phyloP scores from a whole-genome alignment of 2,888 invertebrate genomes.

The Lacanobia oleracea region DNA sequence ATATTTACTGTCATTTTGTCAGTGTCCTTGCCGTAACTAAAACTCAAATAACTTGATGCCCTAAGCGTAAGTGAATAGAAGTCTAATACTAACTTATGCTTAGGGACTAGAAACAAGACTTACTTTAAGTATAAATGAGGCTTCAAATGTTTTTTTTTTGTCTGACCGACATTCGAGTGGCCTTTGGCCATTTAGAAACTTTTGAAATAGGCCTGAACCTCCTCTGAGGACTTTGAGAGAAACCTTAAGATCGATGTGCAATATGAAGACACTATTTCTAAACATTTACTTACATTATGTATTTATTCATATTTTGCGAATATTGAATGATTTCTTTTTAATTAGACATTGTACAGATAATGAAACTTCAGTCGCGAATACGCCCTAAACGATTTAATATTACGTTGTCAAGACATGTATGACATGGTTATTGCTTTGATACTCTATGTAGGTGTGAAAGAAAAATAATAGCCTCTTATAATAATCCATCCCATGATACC shows the following conservation, averaged over 20 bases:
- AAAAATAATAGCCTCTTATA: too few relatives aligned
- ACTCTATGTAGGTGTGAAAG: neutral
- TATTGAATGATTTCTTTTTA: too few relatives aligned
- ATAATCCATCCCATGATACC: neutral
- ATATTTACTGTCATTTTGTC: conserved; percentile 38
- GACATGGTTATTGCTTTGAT: neutral
- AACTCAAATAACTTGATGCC: conserved; percentile 42
- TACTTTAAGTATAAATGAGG: neutral
- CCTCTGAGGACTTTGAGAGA: neutral
- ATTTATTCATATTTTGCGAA: too few relatives aligned
- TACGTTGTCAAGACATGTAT: neutral
- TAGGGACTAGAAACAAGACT: neutral
- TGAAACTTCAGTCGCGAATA: too few relatives aligned
- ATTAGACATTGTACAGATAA: too few relatives aligned
- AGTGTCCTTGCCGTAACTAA: conserved; percentile 28
- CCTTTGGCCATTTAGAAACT: neutral
- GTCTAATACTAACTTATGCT: conserved; percentile 20
- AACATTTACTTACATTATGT: too few relatives aligned
- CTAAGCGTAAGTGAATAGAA: conserved; percentile 29
- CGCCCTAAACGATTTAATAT: neutral
- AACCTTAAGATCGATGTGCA: neutral
- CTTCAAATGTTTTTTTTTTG: conserved; percentile 14
- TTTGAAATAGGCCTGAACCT: neutral
- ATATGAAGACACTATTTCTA: too few relatives aligned
- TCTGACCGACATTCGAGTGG: neutral